Conservation (phyloP, 2,113 vertebrate species). For the Oryzias melastigma region DNA sequence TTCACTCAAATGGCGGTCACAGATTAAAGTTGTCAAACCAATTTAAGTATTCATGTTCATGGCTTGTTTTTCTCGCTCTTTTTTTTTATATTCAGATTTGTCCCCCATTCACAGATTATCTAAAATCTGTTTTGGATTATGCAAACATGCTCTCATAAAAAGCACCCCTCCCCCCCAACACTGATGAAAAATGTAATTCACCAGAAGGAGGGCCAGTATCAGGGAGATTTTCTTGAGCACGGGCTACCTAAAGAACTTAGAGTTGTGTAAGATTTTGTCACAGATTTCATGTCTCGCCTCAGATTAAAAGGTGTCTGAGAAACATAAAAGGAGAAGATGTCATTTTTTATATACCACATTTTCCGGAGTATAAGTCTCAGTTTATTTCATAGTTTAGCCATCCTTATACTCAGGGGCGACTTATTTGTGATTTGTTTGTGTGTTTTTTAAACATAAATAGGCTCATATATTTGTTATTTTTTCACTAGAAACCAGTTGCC, state of each 20-base stretch:
- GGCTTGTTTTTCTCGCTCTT: conserved; percentile 57
- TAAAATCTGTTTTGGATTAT: conserved; percentile 77
- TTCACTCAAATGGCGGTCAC: conserved; percentile 23
- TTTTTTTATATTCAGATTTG: conserved; percentile 37
- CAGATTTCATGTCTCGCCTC: conserved; percentile 65
- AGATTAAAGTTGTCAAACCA: conserved; percentile 54
- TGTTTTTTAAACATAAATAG: too few relatives aligned
- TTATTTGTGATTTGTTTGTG: too few relatives aligned
- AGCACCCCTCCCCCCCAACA: conserved; percentile 19
- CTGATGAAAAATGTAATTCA: conserved; percentile 69
- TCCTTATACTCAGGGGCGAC: too few relatives aligned
- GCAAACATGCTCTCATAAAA: conserved; percentile 40
- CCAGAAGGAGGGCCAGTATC: conserved; percentile 55
- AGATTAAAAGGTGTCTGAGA: conserved; percentile 71
- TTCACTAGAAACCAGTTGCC: too few relatives aligned
- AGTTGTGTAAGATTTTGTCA: conserved; percentile 52
- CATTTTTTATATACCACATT: too few relatives aligned
- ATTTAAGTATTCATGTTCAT: conserved; percentile 54
- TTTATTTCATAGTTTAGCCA: too few relatives aligned
- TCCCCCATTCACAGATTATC: conserved; percentile 71
- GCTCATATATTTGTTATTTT: too few relatives aligned
- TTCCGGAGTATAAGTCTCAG: too few relatives aligned
- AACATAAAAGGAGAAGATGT: conserved; percentile 23
- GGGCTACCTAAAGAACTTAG: conserved; percentile 60
- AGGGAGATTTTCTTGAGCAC: conserved; percentile 55